Base-by-base conservation (phyloP, 2,797 vertebrate species). In the Manis pentadactyla region DNA sequence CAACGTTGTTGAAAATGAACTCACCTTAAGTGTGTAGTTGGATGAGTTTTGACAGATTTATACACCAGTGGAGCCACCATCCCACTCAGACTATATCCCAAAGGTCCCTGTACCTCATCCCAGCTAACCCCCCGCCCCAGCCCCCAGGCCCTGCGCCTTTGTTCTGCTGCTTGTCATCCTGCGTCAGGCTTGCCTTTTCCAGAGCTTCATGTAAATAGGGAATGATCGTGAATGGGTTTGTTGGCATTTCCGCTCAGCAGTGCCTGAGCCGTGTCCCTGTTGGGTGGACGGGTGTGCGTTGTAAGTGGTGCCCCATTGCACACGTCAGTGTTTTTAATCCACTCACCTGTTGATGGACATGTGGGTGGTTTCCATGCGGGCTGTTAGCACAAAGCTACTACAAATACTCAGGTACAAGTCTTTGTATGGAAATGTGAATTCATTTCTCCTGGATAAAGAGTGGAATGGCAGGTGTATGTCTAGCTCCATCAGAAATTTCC, bases 211-310 rank as follows among this genome's bases (percentile, higher is more conserved):
- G 4, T n/a, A 57, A 27, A 2, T 15, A 10, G 57, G 31, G 46
- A 31, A 31, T 23, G 18, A 5, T 31, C 3, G 0, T 19, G n/a
- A n/a, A 4, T 23, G n/a, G 31, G 42, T 73, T 18, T 37, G 27
- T 37, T 68, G 49, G 25, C 13, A 27, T 37, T 39, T 82, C 5
- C n/a, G n/a, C 39, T 42, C 17, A 7, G 3, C 17, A 0, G 1
- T 15, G 39, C 77, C 42, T 46, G 59, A 57, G 51, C 12, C 14
- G 15, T 8, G 0, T 2, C 15, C 21, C 0, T 0, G 3, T 37
- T 7, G 9, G 23, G 25, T 4, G 3, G 7, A 0, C 7, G 13
- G 9, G 21, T 13, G 46, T 11, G 1, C 15, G 0, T 21, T n/a
- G 3, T 7, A 13, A 73, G 61, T 9, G 4, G 14, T 1, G 1